Conservation (phyloP, 2,797 vertebrate species). For the Cynopterus sphinx region DNA sequence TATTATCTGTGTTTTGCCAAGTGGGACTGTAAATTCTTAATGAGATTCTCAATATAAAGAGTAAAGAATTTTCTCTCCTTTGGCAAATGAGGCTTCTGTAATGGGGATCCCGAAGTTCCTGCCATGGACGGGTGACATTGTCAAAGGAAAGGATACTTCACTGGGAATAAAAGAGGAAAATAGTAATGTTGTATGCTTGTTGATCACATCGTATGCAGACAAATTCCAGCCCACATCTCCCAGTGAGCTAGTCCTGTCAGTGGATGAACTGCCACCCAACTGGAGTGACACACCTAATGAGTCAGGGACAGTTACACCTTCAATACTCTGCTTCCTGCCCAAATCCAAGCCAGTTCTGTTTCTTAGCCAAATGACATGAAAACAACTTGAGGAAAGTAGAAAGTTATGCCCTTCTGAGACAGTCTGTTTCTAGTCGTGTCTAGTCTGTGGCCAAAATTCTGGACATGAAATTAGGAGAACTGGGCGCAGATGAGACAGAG, state of each 20-base stretch:
- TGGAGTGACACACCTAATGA: background rate
- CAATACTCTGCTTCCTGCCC: background rate
- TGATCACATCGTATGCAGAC: background rate
- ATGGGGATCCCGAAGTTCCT: background rate
- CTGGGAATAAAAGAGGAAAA: background rate
- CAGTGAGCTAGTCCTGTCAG: background rate
- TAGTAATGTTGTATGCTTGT: background rate
- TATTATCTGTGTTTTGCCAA: background rate
- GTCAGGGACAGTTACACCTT: constrained; percentile 11
- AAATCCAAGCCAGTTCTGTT: background rate
- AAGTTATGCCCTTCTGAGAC: background rate
- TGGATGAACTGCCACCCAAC: background rate
- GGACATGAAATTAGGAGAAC: background rate
- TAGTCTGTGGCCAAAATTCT: constrained; percentile 38
- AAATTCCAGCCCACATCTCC: background rate
- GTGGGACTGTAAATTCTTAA: background rate
- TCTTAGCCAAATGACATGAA: constrained; percentile 3
- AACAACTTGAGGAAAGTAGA: constrained; percentile 40
- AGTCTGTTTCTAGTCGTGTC: background rate
- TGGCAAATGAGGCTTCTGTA: background rate
- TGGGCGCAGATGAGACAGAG: background rate
- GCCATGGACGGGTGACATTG: background rate
- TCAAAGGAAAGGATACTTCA: background rate
- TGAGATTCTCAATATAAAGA: background rate
- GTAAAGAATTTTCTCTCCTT: background rate